Percentiles rank a stretch among this genome's conserved stretches.
Conservation (phyloP, 1,140 invertebrate species). For the Drosophila trapezifrons region DNA sequence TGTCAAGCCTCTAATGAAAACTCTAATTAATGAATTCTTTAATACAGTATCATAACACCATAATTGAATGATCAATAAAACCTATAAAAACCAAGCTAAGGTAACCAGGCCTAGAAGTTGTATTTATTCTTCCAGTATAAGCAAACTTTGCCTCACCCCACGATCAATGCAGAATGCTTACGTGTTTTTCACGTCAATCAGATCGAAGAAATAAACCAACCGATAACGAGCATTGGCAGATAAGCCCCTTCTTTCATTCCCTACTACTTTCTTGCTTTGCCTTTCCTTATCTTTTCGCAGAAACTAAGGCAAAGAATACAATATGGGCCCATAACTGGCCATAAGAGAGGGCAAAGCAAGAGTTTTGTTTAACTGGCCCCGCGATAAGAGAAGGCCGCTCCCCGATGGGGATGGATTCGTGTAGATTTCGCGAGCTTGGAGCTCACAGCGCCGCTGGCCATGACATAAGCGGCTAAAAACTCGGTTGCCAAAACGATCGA, state of each 20-base stretch:
- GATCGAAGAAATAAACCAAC: conserved; percentile 66
- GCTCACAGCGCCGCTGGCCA: conserved; percentile 8
- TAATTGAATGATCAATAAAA: not conserved
- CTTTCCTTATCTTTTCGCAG: conserved; percentile 50
- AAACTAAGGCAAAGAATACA: conserved; percentile 39
- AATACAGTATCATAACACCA: too few relatives aligned
- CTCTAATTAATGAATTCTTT: too few relatives aligned
- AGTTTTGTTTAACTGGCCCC: conserved; percentile 29
- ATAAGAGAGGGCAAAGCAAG: conserved; percentile 1
- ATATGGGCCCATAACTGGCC: conserved; percentile 16
- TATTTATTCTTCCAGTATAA: not conserved
- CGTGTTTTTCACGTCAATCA: conserved; percentile 64
- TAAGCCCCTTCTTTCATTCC: conserved; percentile 35
- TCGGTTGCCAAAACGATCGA: conserved; percentile 47
- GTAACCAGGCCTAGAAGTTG: not conserved
- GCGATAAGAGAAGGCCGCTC: conserved; percentile 36
- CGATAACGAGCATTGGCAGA: conserved; percentile 68
- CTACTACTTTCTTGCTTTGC: conserved; percentile 2
- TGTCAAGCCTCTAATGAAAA: too few relatives aligned
- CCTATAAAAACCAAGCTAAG: too few relatives aligned
- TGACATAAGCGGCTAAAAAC: conserved; percentile 71
- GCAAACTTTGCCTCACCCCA: not conserved
- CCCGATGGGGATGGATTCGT: conserved; percentile 13
- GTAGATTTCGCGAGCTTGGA: conserved; percentile 21
- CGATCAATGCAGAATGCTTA: conserved; percentile 15